Conservation (phyloP, 64 coral and sea anemone genomes). For the Montipora sp. region DNA sequence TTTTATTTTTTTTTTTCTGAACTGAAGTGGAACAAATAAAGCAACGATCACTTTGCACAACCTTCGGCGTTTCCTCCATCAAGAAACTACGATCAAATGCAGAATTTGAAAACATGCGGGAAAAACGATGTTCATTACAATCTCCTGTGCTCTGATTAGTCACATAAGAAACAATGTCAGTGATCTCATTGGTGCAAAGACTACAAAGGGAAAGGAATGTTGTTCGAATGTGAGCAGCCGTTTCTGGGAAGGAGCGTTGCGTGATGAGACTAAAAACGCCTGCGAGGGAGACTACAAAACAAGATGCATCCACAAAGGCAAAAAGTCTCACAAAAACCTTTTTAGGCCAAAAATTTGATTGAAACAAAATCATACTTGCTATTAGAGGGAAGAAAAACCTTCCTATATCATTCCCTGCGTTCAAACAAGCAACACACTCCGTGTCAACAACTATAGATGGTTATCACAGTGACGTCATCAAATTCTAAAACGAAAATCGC, state of each 20-base stretch:
- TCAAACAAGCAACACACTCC: too few species aligned
- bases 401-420: too few species aligned
- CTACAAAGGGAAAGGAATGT: constrained; percentile 78
- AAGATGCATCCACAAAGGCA: too few species aligned
- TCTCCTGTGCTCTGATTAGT: constrained; percentile 41
- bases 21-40: constrained; percentile 61
- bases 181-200: constrained; percentile 44
- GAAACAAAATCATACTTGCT: too few species aligned
- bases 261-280: too few species aligned
- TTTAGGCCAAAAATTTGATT: too few species aligned
- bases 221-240: constrained; percentile 73
- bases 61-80: constrained; percentile 21
- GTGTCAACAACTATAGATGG: too few species aligned
- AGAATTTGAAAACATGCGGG: constrained; percentile 10
- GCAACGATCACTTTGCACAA: constrained; percentile 36
- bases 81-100: background rate
- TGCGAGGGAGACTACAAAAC: too few species aligned
- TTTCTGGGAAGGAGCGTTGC: constrained; percentile 49
- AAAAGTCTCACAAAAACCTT: too few species aligned
- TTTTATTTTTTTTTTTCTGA: constrained; percentile 58
- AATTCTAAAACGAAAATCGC: too few species aligned
- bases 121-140: constrained; percentile 37
- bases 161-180: constrained; percentile 36
- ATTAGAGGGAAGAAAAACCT: too few species aligned
- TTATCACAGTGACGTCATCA: too few species aligned